Conservation (phyloP, 2,888 invertebrate genomes). For the Microplitis deprimator region DNA sequence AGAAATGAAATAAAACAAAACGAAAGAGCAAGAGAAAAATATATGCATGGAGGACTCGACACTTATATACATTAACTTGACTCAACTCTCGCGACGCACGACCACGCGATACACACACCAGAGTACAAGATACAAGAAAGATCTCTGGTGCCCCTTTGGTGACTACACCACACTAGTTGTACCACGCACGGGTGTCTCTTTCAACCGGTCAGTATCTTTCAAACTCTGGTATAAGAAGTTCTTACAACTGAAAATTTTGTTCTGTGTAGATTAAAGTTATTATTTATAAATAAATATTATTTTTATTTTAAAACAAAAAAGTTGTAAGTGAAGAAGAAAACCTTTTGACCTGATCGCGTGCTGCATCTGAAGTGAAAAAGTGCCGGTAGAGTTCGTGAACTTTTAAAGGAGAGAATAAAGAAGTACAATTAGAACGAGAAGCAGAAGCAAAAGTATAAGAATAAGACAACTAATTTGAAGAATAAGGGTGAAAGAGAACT, state of each 20-base stretch:
- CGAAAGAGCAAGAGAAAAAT: slow-evolving; percentile 18
- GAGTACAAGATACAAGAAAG: slow-evolving; percentile 27
- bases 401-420: slow-evolving; percentile 13
- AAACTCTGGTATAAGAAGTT: background rate
- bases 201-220: slow-evolving; percentile 1
- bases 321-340: slow-evolving; percentile 5
- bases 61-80: background rate
- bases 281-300: slow-evolving; percentile 4
- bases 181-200: slow-evolving; percentile 25
- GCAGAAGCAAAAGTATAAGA: background rate
- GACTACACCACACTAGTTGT: slow-evolving; percentile 35
- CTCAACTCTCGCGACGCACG: slow-evolving; percentile 28
- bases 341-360: slow-evolving; percentile 43
- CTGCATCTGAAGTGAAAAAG: slow-evolving; percentile 33
- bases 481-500: slow-evolving; percentile 19
- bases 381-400: slow-evolving; percentile 35
- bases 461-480: background rate
- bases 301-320: slow-evolving; percentile 38
- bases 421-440: background rate
- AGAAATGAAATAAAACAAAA: background rate
- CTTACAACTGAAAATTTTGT: background rate
- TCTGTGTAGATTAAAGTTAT: background rate
- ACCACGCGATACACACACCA: slow-evolving; percentile 39
- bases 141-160: slow-evolving; percentile 33
- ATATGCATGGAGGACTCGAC: slow-evolving; percentile 32